A percentile compares a stretch with the other conserved stretches of the same genome.
phyloP scores from a whole-genome alignment of 2,113 vertebrate species.

The Silurus glanis region DNA sequence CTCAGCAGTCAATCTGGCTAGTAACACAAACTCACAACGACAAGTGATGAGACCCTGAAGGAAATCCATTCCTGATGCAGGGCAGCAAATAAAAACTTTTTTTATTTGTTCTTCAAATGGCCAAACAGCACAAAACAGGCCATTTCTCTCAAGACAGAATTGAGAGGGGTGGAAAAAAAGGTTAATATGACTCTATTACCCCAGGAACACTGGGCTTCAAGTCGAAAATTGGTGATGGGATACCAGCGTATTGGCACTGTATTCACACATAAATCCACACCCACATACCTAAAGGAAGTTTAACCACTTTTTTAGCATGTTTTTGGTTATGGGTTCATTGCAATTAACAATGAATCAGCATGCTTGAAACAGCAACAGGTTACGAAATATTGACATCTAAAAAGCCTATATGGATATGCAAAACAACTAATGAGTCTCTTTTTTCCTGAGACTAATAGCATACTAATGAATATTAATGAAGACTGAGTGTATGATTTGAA shows the following conservation, averaged over 20 bases:
- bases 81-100: not conserved
- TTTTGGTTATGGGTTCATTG: not conserved
- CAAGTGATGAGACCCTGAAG: not conserved
- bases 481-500: too few relatives aligned
- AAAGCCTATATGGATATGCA: not conserved
- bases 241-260: not conserved
- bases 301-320: not conserved
- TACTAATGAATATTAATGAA: too few relatives aligned
- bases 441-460: not conserved
- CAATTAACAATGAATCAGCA: not conserved
- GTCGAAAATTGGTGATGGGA: not conserved
- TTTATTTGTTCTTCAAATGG: not conserved
- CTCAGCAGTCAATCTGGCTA: not conserved
- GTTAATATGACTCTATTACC: not conserved
- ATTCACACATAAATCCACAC: not conserved
- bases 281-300: not conserved
- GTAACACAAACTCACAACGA: not conserved
- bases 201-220: not conserved
- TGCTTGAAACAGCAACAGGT: too few relatives aligned
- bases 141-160: too few relatives aligned
- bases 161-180: not conserved
- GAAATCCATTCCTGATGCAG: not conserved
- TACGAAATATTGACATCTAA: not conserved
- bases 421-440: not conserved
- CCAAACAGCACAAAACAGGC: too few relatives aligned